Evolutionary conservation across 2,888 invertebrate species (phyloP), one percentile per base, ranked within the genome.

Genomic region (Melieria omissa): DNA sequence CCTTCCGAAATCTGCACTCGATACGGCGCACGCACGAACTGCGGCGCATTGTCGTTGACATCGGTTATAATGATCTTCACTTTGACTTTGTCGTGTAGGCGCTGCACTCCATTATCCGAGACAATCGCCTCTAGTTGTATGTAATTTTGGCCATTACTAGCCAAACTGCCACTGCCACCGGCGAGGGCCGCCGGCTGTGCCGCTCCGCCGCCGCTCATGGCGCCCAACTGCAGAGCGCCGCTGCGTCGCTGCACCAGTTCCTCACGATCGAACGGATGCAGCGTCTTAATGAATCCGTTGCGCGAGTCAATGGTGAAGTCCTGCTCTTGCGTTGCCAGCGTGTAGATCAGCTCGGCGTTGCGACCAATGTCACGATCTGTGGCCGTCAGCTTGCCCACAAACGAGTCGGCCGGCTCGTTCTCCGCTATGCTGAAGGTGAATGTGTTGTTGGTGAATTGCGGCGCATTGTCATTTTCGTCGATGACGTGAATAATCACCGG

Each of bases 381-480:
- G 0, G 98, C 98, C 14, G 93, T 92, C 75, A 99, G 88, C 86
- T 95, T 95, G 1, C 98, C 96, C 45, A 99, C 95, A 87, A 96
- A 97, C 0, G 96, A 94, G 85, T 95, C 95, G 0, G 93, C 91
- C 1, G 94, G 93, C 77, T 95, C 94, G 86, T 96, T 96, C 88
- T 97, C 96, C 67, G 93, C 91, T 16, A 98, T 91, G 85, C 92
- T 94, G 84, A 98, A 97, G 73, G 93, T 93, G 86, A 98, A 99
- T 14, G 95, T 95, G 46, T 92, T 91, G 80, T 98, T 96, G 4
- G 93, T 92, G 87, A 99, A 99, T 84, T 93, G 91, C 0, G 99
- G 99, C 46, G 93, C 92, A 86, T 98, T 97, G 87, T 99, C 98
- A 86, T 99, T 99, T 88, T 98, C 97, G 88, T 98, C 99, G 74